Evolutionary conservation across 2,113 vertebrate species (phyloP), one percentile per base, ranked within the genome.

Genomic region (Jacana jacana): DNA sequence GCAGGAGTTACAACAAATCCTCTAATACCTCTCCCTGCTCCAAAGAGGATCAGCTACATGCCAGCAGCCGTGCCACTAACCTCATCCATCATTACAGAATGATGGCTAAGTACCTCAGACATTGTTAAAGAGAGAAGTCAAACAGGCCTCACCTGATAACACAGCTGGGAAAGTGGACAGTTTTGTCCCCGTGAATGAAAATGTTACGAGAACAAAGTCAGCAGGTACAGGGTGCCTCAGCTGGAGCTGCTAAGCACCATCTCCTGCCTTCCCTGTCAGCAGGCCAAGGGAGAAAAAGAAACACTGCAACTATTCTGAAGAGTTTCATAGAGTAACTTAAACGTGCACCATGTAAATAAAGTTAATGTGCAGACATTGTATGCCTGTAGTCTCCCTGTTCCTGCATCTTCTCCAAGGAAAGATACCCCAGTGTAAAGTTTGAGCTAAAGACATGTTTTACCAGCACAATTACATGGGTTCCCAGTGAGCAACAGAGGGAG

Each of bases 191-290:
- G 8, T 7, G 4, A 73, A 81, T 9, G 78, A 40, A 70, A 71
- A 7, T 0, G 0, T n/a, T 23, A 24, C 0, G 3, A 81, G 55
- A 44, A 83, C 27, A 49, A 54, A 82, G 48, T 20, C 19, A 19
- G 46, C 35, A 81, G 23, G 42, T 42, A 54, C 1, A 17, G 88
- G 42, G 51, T 7, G 22, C 30, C 31, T 51, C 39, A 71, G 39
- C n/a, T 86, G 27, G 37, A 86, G 71, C 63, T 72, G 66, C 40
- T 44, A 73, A 83, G 9, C 1, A 3, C 64, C 61, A 81, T 5
- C 66, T 58, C 79, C 58, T 86, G 35, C 39, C 30, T 60, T 14
- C 60, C 18, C 39, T 4, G 44, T 18, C 58, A 70, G 24, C 33
- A 91, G 11, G 22, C 40, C 18, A 70, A 65, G 27, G 33, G 27